Base-by-base conservation (phyloP, 92 coral and sea anemone genomes). In the Heliopora coerulea region DNA sequence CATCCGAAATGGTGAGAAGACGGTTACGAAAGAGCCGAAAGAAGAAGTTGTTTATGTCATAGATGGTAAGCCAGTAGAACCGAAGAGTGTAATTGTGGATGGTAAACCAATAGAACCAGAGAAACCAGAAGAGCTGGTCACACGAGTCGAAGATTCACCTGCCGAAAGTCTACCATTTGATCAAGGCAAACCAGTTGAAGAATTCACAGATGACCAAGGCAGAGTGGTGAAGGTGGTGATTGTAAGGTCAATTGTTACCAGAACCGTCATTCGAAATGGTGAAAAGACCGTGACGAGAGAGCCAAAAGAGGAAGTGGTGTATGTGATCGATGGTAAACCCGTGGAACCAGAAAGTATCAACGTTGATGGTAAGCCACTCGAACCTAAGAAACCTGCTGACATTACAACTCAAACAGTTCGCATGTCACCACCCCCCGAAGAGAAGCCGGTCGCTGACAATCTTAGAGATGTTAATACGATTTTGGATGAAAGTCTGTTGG, bases 161-260 rank as follows among this genome's bases (percentile, higher is more conserved):
- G 26, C 25, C 14, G 79, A 73, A 73, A 58, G 41, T 20, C 27
- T 56, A 74, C 69, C 79, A 40, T 32, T 74, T 32, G 54, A 74
- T 8, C 68, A 74, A 24, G 79, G 58, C 17, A 74, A 33, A 0
- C 59, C 56, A 15, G 72, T 67, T 26, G 83, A 78, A 48, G 75
- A 74, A 11, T 73, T 54, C 42, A 48, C 56, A 30, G 82, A 82
- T 40, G 79, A 81, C 29, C 54, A 74, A 34, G 85, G 85, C 58
- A 74, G 81, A 41, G 78, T 61, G 23, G 60, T 82, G 33, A 74
- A 24, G 35, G 52, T 63, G 3, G 39, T 82, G 13, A 56, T 70
- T 52, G 59, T 60, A 1, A 42, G 79, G 37, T 33, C 67, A 13
- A 31, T 74, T 23, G 79, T 84, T 17, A 85, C 85, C 40, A 85